Evolutionary conservation across 2,888 invertebrate genomes (phyloP).

Genomic region (Proisotoma minuta): DNA sequence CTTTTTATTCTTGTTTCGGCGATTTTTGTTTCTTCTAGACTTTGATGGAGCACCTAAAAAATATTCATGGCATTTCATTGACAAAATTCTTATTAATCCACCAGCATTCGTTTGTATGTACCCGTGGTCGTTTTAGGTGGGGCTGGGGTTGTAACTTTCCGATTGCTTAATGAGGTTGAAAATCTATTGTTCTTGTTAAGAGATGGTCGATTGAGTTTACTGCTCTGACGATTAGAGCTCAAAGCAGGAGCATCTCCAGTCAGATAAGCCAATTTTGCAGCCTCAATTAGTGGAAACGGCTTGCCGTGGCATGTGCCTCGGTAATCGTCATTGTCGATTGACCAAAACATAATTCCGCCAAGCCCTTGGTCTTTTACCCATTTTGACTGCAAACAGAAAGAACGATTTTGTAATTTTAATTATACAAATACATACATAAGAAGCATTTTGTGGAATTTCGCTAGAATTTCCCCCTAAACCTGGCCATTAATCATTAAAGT

Average conservation of each 20-base stretch:
- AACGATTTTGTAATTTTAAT: too few relatives aligned
- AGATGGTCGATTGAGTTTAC: constrained; percentile 7
- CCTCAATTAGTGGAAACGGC: constrained; percentile 85
- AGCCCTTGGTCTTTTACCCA: constrained; percentile 78
- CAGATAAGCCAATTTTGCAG: constrained; percentile 61
- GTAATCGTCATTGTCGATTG: constrained; percentile 91
- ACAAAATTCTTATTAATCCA: not conserved
- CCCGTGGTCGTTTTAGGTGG: constrained; percentile 47
- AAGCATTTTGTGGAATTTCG: too few relatives aligned
- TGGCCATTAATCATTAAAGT: too few relatives aligned
- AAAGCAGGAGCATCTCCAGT: constrained; percentile 37
- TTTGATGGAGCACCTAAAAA: constrained; percentile 21
- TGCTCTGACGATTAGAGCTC: not conserved
- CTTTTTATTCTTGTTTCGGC: constrained; percentile 37
- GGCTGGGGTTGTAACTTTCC: constrained; percentile 45
- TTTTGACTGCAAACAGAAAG: constrained; percentile 60
- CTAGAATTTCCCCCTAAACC: too few relatives aligned
- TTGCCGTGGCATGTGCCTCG: constrained; percentile 80
- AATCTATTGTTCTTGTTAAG: constrained; percentile 31
- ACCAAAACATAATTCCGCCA: constrained; percentile 91
- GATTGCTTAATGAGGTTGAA: constrained; percentile 27
- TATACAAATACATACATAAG: too few relatives aligned
- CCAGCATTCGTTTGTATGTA: constrained; percentile 34
- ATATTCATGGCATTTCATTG: not conserved
- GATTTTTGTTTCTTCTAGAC: constrained; percentile 34